phyloP scores from a whole-genome alignment of 2,888 invertebrate genomes.

The Agrochola lota region DNA sequence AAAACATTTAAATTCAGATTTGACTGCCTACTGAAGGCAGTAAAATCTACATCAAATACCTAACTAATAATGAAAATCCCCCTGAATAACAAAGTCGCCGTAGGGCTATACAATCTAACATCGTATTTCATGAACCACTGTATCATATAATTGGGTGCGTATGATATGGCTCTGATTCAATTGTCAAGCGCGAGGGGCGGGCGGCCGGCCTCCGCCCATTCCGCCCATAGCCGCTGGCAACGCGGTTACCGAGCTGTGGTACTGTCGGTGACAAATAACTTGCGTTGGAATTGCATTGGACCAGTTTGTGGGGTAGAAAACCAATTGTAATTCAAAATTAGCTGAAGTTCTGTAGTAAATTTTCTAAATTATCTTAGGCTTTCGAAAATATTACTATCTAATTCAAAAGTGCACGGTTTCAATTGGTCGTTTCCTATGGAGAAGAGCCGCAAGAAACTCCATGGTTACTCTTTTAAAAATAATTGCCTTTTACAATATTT shows the following conservation, averaged over 20 bases:
- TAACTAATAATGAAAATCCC: slow-evolving; percentile 6
- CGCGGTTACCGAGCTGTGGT: slow-evolving; percentile 57
- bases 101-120: slow-evolving; percentile 6
- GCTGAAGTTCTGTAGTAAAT: background rate
- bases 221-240: slow-evolving; percentile 75
- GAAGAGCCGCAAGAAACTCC: no score
- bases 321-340: background rate
- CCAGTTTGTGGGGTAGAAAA: background rate
- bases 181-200: slow-evolving; percentile 71
- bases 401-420: no score
- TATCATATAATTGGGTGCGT: slow-evolving; percentile 38
- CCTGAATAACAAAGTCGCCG: background rate
- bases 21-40: no score
- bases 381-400: background rate
- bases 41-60: background rate
- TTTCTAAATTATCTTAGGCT: background rate
- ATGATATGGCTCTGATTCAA: slow-evolving; percentile 59
- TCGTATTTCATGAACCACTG: slow-evolving; percentile 13
- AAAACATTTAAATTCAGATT: background rate
- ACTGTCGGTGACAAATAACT: slow-evolving; percentile 52
- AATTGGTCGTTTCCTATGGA: no score
- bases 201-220: slow-evolving; percentile 74
- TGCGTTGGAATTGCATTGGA: background rate
- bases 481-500: no score
- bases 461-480: no score